These are phyloP conservation scores for Tetranychus urticae DNA, from an alignment of 1,140 invertebrate genomes.

Conservation along the genomic window DNA sequence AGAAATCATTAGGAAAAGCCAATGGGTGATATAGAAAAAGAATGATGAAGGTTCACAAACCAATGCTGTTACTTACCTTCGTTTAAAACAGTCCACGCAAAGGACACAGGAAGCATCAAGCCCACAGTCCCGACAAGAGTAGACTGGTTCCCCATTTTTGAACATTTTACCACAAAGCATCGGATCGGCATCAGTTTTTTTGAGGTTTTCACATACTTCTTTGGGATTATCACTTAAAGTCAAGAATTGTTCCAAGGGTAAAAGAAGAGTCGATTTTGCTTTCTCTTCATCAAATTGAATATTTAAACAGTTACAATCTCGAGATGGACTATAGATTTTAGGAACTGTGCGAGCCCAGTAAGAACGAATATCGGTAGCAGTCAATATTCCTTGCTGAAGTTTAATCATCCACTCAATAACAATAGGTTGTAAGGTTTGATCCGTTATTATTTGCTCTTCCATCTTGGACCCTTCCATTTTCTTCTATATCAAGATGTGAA, in stretches of 20 bases:
- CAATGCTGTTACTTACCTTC: constrained; percentile 20
- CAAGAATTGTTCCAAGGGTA: constrained; percentile 18
- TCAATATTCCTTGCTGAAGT: neutral
- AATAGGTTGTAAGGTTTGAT: neutral
- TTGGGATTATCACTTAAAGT: constrained; percentile 14
- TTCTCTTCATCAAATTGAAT: constrained; percentile 10
- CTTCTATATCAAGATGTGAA: too few species aligned
- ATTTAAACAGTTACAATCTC: constrained; percentile 25
- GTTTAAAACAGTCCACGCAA: constrained; percentile 89
- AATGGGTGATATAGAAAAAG: too few species aligned
- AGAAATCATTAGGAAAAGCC: too few species aligned
- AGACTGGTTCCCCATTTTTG: constrained; percentile 85
- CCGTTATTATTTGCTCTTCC: too few species aligned
- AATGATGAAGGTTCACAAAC: too few species aligned
- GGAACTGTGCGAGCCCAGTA: constrained; percentile 45
- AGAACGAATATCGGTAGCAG: constrained; percentile 24
- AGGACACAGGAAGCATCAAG: constrained; percentile 92
- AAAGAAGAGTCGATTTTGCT: constrained; percentile 13
- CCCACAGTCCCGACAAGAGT: constrained; percentile 87
- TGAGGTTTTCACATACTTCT: constrained; percentile 28
- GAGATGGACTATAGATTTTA: constrained; percentile 38
- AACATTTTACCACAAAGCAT: constrained; percentile 82
- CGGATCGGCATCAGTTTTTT: constrained; percentile 31
- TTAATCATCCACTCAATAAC: neutral
- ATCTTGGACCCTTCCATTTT: too few species aligned